Evolutionary conservation across 2,888 invertebrate species (phyloP).

Genomic region (Drosophila sordidula): DNA sequence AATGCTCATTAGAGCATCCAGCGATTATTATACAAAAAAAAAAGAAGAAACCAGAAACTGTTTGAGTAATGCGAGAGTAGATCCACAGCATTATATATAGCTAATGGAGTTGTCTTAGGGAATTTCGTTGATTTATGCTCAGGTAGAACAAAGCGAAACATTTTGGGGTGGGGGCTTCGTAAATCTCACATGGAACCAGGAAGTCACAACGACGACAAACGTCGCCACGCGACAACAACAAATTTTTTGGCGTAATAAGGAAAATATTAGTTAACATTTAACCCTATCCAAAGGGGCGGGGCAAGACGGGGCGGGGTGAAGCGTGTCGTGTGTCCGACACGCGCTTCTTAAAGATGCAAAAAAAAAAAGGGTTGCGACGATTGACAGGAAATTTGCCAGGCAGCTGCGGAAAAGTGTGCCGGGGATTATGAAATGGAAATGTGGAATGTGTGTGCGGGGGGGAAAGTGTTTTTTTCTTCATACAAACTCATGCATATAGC

Average conservation of each 20-base stretch:
- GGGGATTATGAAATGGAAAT: conserved; percentile 66
- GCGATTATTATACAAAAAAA: conserved; percentile 14
- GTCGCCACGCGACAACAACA: conserved; percentile 52
- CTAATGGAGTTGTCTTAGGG: conserved; percentile 32
- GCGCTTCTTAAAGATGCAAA: conserved; percentile 71
- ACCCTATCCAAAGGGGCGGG: conserved; percentile 38
- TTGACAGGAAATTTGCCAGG: conserved; percentile 45
- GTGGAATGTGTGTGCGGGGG: conserved; percentile 13
- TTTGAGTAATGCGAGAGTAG: conserved; percentile 42
- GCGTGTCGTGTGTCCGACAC: conserved; percentile 74
- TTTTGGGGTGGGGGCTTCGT: not conserved
- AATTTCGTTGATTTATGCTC: conserved; percentile 64
- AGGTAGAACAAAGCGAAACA: conserved; percentile 45
- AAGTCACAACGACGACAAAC: conserved; percentile 41
- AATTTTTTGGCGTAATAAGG: conserved; percentile 56
- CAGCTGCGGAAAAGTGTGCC: conserved; percentile 61
- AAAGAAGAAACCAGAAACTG: conserved; percentile 7
- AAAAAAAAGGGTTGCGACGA: conserved; percentile 41
- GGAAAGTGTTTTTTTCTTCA: conserved; percentile 42
- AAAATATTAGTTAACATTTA: conserved; percentile 78
- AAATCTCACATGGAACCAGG: conserved; percentile 27
- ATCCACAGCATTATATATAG: conserved; percentile 11
- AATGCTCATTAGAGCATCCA: conserved; percentile 66
- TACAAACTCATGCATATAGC: not conserved
- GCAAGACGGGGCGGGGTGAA: not conserved